Percentiles rank a stretch among this genome's conserved stretches.
Evolutionary conservation across 1,140 invertebrate species (phyloP).

Genomic region (Babylonia areolata): DNA sequence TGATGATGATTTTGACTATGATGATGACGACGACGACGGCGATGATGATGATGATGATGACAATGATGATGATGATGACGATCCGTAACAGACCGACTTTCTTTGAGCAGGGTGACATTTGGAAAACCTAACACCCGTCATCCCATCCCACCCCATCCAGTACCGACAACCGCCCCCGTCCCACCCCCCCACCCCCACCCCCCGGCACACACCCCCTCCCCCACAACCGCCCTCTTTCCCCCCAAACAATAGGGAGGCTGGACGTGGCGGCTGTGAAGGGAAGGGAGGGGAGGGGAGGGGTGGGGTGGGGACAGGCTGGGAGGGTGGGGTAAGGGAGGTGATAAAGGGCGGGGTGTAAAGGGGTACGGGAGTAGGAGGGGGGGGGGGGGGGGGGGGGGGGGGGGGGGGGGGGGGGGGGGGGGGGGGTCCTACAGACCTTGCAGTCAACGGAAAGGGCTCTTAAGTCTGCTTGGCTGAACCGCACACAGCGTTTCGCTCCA

Average conservation of each 20-base stretch:
- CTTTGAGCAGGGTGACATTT: no score
- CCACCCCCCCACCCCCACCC: no score
- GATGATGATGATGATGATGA: neutral
- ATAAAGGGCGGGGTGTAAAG: no score
- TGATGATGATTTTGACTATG: no score
- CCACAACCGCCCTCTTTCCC: no score
- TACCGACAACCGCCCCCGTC: no score
- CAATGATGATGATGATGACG: no score
- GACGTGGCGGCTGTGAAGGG: neutral
- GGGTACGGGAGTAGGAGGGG: neutral
- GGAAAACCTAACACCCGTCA: no score
- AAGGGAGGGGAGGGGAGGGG: neutral
- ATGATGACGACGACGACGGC: neutral
- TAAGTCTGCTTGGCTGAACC: neutral
- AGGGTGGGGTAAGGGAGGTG: neutral
- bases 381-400: neutral
- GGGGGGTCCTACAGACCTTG: neutral
- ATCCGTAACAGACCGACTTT: no score
- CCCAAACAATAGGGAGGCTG: no score
- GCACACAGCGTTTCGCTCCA: neutral
- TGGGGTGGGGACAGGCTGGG: neutral
- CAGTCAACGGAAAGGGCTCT: neutral
- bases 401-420: neutral
- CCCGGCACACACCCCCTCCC: no score
- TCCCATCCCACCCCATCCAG: no score